Evolutionary conservation across 2,113 vertebrate genomes (phyloP).

Genomic region (Alethe diademata): DNA sequence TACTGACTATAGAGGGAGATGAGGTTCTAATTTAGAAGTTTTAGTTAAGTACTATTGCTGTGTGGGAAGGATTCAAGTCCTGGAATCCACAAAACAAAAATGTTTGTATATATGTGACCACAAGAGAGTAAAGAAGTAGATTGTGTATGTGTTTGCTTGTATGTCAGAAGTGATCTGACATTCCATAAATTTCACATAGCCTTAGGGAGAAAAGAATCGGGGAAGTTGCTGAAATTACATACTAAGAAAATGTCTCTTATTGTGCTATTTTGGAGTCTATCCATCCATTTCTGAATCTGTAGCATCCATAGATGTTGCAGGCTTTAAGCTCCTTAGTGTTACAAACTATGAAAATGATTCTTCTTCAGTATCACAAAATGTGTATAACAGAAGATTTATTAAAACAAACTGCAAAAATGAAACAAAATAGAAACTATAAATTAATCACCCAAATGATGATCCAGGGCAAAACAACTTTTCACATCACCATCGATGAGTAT

Average conservation of each 20-base stretch:
- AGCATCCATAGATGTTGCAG: neutral
- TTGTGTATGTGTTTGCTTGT: neutral
- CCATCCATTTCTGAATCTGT: neutral
- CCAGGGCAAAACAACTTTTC: neutral
- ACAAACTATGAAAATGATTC: neutral
- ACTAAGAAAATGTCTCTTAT: neutral
- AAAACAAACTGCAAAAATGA: neutral
- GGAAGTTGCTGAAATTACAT: neutral
- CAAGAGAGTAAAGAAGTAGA: neutral
- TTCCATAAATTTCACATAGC: neutral
- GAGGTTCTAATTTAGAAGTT: neutral
- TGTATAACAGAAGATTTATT: neutral
- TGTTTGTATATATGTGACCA: neutral
- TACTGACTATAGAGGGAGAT: neutral
- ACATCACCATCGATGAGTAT: neutral
- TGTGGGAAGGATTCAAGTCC: neutral
- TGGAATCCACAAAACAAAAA: neutral
- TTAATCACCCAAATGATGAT: neutral
- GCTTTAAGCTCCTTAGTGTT: neutral
- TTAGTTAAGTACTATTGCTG: neutral
- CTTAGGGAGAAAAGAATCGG: neutral
- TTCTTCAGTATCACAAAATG: neutral
- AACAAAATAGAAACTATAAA: neutral
- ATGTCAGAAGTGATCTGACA: neutral
- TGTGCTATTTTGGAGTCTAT: neutral